Percentiles rank a stretch among this genome's conserved stretches.
Evolutionary conservation across 1,140 invertebrate genomes (phyloP).

Genomic region (Glomeris maerens): DNA sequence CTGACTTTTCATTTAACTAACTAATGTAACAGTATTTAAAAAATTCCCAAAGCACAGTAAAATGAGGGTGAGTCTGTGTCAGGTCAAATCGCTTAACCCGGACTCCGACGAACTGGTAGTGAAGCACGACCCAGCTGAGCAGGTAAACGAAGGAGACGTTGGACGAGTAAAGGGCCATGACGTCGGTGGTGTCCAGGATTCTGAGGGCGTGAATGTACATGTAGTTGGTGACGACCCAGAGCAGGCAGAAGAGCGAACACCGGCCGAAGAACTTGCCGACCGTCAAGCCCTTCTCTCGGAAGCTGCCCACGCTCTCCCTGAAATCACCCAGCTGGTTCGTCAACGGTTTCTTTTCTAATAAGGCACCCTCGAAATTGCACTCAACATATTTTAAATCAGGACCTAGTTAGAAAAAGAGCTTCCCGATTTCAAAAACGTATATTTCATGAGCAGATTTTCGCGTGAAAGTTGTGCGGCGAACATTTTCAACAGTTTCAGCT

Average conservation of each 20-base stretch:
- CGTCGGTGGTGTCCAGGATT: constrained; percentile 74
- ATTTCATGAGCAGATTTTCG: too few relatives aligned
- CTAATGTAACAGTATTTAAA: too few relatives aligned
- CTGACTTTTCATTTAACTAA: too few relatives aligned
- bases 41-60: too few relatives aligned
- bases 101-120: constrained; percentile 89
- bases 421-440: too few relatives aligned
- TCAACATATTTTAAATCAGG: too few relatives aligned
- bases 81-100: constrained; percentile 47
- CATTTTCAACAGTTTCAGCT: too few relatives aligned
- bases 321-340: too few relatives aligned
- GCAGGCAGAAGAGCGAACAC: constrained; percentile 68
- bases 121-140: constrained; percentile 86
- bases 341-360: too few relatives aligned
- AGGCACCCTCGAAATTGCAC: too few relatives aligned
- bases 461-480: too few relatives aligned
- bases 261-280: constrained; percentile 33
- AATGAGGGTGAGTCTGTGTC: neutral
- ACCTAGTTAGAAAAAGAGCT: too few relatives aligned
- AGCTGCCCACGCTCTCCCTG: constrained; percentile 25
- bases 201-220: constrained; percentile 73
- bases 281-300: constrained; percentile 24
- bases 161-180: constrained; percentile 80
- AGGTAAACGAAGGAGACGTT: constrained; percentile 86
- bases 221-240: constrained; percentile 86